These are phyloP conservation scores for Proteles cristata DNA, from an alignment of 2,113 vertebrate species.

Conservation along the genomic window DNA sequence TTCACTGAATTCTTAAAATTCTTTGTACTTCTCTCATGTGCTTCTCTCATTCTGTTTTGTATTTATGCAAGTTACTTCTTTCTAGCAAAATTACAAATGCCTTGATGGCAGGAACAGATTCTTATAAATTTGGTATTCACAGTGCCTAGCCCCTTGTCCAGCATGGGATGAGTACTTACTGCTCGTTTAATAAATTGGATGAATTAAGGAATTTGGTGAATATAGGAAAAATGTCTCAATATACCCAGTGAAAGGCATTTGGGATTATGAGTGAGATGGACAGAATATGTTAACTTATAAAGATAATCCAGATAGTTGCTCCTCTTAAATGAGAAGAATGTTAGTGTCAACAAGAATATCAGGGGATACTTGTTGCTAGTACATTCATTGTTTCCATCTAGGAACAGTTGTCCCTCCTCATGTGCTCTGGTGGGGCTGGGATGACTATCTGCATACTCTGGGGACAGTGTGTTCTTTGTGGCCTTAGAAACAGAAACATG, in stretches of 20 bases:
- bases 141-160: background rate
- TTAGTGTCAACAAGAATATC: background rate
- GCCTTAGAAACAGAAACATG: conserved; percentile 10
- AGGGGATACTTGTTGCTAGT: background rate
- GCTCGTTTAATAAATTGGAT: background rate
- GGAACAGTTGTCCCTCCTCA: background rate
- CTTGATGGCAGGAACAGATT: background rate
- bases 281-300: background rate
- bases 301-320: background rate
- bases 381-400: background rate
- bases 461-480: background rate
- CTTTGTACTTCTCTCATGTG: background rate
- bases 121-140: background rate
- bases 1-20: background rate
- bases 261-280: background rate
- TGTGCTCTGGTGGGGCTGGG: background rate
- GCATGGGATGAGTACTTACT: background rate
- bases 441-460: background rate
- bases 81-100: background rate
- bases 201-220: background rate
- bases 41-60: background rate
- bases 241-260: background rate
- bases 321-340: background rate
- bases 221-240: background rate
- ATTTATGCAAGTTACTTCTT: background rate